Conservation (phyloP, 2,113 vertebrate species). For the Dromiciops gliroides region DNA sequence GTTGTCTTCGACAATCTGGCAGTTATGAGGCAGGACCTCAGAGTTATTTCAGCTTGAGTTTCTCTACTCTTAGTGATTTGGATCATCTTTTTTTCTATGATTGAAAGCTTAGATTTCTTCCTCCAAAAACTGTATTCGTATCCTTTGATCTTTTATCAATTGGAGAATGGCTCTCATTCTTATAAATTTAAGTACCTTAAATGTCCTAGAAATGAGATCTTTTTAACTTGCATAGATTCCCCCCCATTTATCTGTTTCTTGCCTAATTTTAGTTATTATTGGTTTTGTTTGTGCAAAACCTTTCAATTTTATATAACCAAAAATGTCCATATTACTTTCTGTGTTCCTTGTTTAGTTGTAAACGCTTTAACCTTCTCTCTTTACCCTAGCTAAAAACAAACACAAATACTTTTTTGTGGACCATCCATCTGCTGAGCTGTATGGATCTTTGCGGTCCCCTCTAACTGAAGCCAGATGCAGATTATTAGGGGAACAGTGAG, state of each 20-base stretch:
- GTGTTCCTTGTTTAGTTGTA: neutral
- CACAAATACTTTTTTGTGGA: neutral
- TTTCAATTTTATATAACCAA: neutral
- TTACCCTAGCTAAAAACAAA: neutral
- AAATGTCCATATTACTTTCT: neutral
- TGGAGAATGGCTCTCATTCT: too few relatives aligned
- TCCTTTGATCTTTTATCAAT: too few relatives aligned
- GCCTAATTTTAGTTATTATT: neutral
- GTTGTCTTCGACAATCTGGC: neutral
- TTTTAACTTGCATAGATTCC: neutral
- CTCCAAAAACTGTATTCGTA: neutral
- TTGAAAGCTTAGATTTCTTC: neutral
- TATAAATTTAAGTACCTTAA: neutral
- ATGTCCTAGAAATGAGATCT: neutral
- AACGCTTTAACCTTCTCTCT: neutral
- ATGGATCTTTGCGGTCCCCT: neutral
- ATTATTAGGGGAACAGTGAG: neutral
- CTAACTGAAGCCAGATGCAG: neutral
- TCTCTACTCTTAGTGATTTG: neutral
- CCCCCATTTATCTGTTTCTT: neutral
- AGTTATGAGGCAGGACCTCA: neutral
- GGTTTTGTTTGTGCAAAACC: neutral
- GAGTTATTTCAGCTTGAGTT: neutral
- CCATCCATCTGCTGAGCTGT: neutral
- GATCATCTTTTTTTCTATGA: neutral